Conservation (phyloP, 2,888 invertebrate genomes). For the Masnerella sp. region DNA sequence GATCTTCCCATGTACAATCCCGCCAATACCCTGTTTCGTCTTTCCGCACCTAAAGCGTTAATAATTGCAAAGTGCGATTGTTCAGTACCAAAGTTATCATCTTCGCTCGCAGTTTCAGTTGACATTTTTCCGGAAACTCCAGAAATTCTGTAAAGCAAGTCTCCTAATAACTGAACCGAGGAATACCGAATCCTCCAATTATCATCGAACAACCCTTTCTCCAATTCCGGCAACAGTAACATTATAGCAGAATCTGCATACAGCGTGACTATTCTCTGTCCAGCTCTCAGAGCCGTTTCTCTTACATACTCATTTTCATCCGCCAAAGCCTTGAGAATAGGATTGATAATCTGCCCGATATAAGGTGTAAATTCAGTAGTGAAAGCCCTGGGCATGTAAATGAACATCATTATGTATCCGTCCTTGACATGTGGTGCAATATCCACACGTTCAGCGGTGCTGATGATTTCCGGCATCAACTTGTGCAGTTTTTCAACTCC, state of each 20-base stretch:
- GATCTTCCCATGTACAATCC: conserved; percentile 98
- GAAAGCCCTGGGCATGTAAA: conserved; percentile 99
- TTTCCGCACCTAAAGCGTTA: conserved; percentile 90
- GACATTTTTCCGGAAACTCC: conserved; percentile 99
- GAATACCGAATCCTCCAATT: conserved; percentile 98
- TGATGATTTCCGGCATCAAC: conserved; percentile 98
- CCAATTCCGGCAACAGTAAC: conserved; percentile 94
- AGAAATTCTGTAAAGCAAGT: conserved; percentile 96
- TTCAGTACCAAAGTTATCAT: conserved; percentile 99
- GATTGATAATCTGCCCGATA: conserved; percentile 97
- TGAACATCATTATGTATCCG: conserved; percentile 99
- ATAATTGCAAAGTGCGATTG: conserved; percentile 96
- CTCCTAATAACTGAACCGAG: conserved; percentile 96
- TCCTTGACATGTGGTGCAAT: conserved; percentile 98
- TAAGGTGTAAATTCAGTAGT: conserved; percentile 97
- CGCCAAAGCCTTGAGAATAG: conserved; percentile 96
- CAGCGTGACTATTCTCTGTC: conserved; percentile 96
- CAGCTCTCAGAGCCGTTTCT: conserved; percentile 97
- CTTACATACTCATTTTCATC: conserved; percentile 99
- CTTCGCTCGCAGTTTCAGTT: conserved; percentile 98
- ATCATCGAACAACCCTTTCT: conserved; percentile 96
- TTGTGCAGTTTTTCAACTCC: conserved; percentile 96
- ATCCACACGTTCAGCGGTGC: conserved; percentile 94
- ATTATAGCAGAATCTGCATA: conserved; percentile 98
- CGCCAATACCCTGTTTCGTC: conserved; percentile 94